Conservation (phyloP, 2,797 vertebrate genomes). For the Enteromius fasciolatus region DNA sequence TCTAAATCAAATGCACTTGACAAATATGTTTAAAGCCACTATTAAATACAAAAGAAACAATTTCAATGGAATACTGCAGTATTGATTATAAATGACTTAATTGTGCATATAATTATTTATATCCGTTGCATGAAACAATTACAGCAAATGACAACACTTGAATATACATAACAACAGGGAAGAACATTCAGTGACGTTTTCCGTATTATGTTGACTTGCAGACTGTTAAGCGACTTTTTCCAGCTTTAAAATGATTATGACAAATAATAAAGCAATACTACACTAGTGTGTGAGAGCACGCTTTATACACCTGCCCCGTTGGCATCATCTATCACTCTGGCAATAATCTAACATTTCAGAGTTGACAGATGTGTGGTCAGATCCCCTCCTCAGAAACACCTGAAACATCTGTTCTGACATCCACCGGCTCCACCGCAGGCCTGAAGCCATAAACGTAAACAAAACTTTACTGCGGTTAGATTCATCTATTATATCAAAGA, state of each 20-base stretch:
- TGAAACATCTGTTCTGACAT: constrained; percentile 38
- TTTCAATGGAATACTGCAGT: background rate
- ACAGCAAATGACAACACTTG: background rate
- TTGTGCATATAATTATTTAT: background rate
- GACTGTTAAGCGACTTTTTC: background rate
- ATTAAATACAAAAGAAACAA: background rate
- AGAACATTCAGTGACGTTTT: background rate
- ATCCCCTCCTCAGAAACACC: constrained; percentile 18
- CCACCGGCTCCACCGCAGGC: background rate
- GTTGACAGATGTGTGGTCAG: constrained; percentile 36
- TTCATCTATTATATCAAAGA: constrained; percentile 45
- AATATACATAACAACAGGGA: background rate
- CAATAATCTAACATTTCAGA: constrained; percentile 25
- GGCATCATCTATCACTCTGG: constrained; percentile 30
- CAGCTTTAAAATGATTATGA: background rate
- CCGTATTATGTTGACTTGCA: background rate
- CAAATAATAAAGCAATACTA: constrained; percentile 10
- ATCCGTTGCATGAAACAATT: background rate
- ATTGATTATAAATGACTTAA: background rate
- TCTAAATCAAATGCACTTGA: background rate
- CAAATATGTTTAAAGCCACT: background rate
- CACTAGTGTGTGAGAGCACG: background rate
- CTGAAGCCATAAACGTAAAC: constrained; percentile 31
- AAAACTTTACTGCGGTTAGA: constrained; percentile 28
- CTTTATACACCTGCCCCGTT: constrained; percentile 5